Evolutionary conservation across 2,888 invertebrate genomes (phyloP), one percentile per base, ranked within the genome.

Genomic region (Steinernema hermaphroditum): DNA sequence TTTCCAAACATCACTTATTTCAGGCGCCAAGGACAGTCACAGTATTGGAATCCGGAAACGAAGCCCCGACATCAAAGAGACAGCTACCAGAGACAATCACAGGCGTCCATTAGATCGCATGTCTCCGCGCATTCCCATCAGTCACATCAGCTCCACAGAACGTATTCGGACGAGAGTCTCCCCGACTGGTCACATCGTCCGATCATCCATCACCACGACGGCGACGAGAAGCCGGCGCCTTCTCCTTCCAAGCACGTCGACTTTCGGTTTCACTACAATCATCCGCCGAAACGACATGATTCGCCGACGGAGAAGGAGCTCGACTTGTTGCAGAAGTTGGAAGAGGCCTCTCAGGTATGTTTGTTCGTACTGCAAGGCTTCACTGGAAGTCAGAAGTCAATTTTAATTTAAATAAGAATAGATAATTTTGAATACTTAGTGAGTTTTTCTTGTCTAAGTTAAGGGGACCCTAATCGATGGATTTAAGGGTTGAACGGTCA

Each of bases 271-370:
- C 27, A 27, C 34, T 27, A 9, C 46, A 46, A 24, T 24, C 68
- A n/a, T 32, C 68, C n/a, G 16, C 54, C 72, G 41, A 41, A 37
- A 24, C n/a, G 34, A 19, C 24, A 68, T 24, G 69, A 46, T 32
- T 22, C 49, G 50, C 50, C 69, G 54, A 32, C 41, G 14, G 77
- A 76, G n/a, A 72, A 76, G 68, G 76, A 62, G 29, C 22, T 62
- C 32, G 62, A 76, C 19, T 37, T 76, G 29, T 70, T 77, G 34
- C 22, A 70, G 49, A 72, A 75, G 27, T 34, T 78, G 34, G 77
- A 80, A 49, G 80, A 72, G 57, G 71, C 77, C 4, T 54, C 50
- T 2, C 69, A 70, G 54, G 76, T 76, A 50, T 6, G 6, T 4
- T 37, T 12, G 37, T 8, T 37, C 37, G 12, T 37, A 37, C 4